Percentiles rank a stretch among this genome's conserved stretches.
phyloP scores from a whole-genome alignment of 2,113 vertebrate genomes.

The Leucosticte australis region DNA sequence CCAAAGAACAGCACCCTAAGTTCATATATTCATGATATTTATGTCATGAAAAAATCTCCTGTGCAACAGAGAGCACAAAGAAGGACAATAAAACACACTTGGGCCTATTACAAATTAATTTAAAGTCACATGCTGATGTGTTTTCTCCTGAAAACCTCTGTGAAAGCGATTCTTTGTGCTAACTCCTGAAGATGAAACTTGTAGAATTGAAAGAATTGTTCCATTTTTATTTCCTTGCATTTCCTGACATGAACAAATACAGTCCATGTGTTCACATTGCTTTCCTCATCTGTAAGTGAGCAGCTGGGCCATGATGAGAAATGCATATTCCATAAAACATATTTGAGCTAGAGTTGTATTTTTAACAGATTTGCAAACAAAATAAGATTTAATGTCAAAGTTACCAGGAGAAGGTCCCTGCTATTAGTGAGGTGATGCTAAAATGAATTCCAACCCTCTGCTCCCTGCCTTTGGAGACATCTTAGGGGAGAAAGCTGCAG shows the following conservation, averaged over 20 bases:
- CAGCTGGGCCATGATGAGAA: neutral
- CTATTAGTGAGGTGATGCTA: accelerated
- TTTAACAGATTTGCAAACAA: neutral
- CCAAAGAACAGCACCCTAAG: neutral
- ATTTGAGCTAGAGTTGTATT: neutral
- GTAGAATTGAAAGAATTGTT: neutral
- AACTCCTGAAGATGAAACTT: constrained; percentile 32
- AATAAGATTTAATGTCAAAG: neutral
- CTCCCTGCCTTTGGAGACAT: neutral
- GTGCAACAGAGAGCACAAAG: neutral
- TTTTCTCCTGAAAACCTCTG: neutral
- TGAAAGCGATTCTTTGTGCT: neutral
- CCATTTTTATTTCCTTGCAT: constrained; percentile 18
- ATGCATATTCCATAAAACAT: neutral
- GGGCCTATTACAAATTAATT: neutral
- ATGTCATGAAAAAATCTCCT: neutral
- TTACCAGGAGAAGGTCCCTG: neutral
- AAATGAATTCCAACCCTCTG: neutral
- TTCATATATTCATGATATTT: accelerated
- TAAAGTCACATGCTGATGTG: neutral
- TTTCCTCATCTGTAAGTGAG: neutral
- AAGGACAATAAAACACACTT: neutral
- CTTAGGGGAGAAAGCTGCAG: neutral
- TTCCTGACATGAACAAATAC: constrained; percentile 25
- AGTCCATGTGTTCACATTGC: neutral